Evolutionary conservation across 2,797 vertebrate species (phyloP).

Genomic region (Bradypodion ventrale): DNA sequence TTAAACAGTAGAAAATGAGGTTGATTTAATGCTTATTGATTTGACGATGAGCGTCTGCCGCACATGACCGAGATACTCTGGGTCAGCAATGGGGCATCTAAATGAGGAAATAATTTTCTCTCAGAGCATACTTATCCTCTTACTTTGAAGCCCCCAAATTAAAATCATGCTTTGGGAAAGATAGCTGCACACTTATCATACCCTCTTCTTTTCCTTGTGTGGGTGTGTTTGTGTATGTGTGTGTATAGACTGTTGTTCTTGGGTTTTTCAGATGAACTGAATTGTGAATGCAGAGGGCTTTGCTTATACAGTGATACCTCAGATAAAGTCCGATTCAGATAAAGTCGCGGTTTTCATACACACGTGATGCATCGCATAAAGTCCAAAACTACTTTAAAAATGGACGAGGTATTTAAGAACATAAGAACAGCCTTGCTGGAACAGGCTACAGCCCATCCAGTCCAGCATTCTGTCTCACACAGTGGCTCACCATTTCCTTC

Average conservation of each 20-base stretch:
- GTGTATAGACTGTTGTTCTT: neutral
- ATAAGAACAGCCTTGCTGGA: too few relatives aligned
- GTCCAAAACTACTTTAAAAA: too few relatives aligned
- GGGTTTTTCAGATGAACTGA: neutral
- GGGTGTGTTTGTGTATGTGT: too few relatives aligned
- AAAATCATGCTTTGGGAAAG: conserved; percentile 24
- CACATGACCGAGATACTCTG: conserved; percentile 61
- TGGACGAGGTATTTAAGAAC: too few relatives aligned
- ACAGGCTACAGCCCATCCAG: too few relatives aligned
- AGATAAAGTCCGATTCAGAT: too few relatives aligned
- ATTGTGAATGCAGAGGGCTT: neutral
- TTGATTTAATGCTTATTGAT: conserved; percentile 69
- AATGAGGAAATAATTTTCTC: conserved; percentile 25
- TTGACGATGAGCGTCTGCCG: conserved; percentile 61
- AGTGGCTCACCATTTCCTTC: too few relatives aligned
- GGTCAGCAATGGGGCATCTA: conserved; percentile 51
- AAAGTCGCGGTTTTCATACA: too few relatives aligned
- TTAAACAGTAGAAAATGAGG: conserved; percentile 71
- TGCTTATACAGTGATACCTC: too few relatives aligned
- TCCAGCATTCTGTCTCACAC: too few relatives aligned
- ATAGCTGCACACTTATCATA: neutral
- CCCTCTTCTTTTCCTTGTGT: neutral
- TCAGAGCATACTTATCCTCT: neutral
- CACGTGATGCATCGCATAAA: too few relatives aligned
- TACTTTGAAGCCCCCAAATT: neutral